Base-by-base conservation (phyloP, 2,797 vertebrate genomes). In the Menidia menidia region DNA sequence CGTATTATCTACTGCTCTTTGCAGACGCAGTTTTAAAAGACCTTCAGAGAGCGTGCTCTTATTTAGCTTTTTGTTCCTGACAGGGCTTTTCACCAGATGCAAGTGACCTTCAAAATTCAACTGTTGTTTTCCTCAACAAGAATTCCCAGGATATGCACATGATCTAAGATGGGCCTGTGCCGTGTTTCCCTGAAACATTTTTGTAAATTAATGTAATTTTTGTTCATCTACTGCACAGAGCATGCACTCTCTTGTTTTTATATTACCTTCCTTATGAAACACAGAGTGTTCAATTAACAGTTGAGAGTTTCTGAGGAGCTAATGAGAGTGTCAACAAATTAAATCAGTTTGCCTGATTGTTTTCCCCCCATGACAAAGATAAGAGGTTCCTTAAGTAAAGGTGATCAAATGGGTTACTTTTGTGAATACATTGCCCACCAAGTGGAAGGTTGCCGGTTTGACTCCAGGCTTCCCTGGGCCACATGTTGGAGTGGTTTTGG, bases 51-150 rank as follows among this genome's bases (percentile, higher is more conserved):
- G 18, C 15, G 52, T 39, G 9, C 33, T 9, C 50, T 64, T 51
- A 63, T 72, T 54, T 64, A 51, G 52, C 14, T 59, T 54, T n/a
- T 7, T 64, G 11, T 53, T 57, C 80, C 51, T 32, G 14, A 2
- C 71, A 93, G 92, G 74, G 80, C 3, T 60, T 32, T 57, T 62
- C 77, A 0, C 39, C 9, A 13, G 87, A 55, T 31, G 42, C 25
- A 14, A 33, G 2, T 11, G 81, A 89, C 71, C 75, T 44, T 57
- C 75, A 82, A 43, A 65, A 71, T 12, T 4, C 71, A 33, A 11
- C 85, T 3, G 62, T 87, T 2, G 11, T 89, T 84, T 91, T 89
- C 64, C 64, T 77, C 30, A 92, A 90, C 62, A 73, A 25, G 16
- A 66, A 80, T 60, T 63, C 82, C 45, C 74, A 84, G 39, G 66